Conservation (phyloP, 1,140 invertebrate genomes). For the Drosophila teissieri region DNA sequence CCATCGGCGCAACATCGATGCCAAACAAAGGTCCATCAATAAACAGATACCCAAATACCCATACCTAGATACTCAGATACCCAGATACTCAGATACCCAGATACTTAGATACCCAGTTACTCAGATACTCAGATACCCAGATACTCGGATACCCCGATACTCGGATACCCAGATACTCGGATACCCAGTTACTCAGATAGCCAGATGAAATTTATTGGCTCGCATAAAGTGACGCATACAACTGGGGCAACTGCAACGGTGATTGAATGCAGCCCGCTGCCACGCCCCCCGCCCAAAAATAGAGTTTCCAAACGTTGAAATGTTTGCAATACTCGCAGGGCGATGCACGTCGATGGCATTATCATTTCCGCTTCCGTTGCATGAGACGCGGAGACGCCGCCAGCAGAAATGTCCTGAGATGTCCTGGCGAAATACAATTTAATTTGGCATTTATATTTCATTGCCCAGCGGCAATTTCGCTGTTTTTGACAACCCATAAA, state of each 20-base stretch:
- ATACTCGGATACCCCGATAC: neutral
- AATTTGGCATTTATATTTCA: slow-evolving; percentile 82
- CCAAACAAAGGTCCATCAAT: slow-evolving; percentile 58
- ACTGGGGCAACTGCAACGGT: slow-evolving; percentile 2
- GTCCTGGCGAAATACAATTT: slow-evolving; percentile 62
- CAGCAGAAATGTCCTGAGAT: slow-evolving; percentile 11
- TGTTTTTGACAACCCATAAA: slow-evolving; percentile 78
- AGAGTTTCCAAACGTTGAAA: neutral
- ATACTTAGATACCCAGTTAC: slow-evolving; percentile 4
- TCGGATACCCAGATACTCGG: too few species aligned
- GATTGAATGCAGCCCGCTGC: slow-evolving; percentile 33
- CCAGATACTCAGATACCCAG: neutral
- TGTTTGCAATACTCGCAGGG: too few species aligned
- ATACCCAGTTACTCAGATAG: neutral
- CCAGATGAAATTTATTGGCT: slow-evolving; percentile 58
- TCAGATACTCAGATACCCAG: neutral
- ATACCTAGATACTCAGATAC: neutral
- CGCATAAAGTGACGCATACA: slow-evolving; percentile 46
- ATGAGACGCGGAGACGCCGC: slow-evolving; percentile 51
- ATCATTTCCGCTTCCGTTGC: slow-evolving; percentile 70
- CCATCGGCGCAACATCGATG: slow-evolving; percentile 32
- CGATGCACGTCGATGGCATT: slow-evolving; percentile 63
- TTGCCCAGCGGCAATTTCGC: slow-evolving; percentile 69
- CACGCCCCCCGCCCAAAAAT: neutral
- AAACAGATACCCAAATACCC: neutral